Base-by-base conservation (phyloP, 2,113 vertebrate species). In the Seriola rivoliana region DNA sequence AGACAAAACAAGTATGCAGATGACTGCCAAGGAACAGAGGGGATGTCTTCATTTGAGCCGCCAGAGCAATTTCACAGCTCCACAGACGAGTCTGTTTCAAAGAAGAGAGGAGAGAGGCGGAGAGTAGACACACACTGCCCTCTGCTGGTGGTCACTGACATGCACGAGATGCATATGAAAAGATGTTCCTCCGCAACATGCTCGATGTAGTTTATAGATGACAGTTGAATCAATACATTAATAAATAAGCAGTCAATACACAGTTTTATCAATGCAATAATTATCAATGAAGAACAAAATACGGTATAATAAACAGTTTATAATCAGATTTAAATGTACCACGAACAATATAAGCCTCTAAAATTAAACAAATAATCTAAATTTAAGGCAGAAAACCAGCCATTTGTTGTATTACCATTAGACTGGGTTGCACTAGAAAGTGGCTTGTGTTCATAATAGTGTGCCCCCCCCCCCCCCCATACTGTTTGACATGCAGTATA, bases 61-160 rank as follows among this genome's bases (percentile, higher is more conserved):
- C 89, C 85, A 85, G 74, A 84, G 70, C 59, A n/a, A 89, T 94
- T 89, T 93, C 82, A 92, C 70, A 78, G 89, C 60, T 65, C 81
- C 19, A 16, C 57, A 83, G 57, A 81, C 40, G 52, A 63, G 67
- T 64, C 32, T 72, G 71, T 66, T 71, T 78, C 55, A 34, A 66
- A 63, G 54, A 16, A 7, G 21, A 65, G 25, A 32, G 32, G 16
- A 5, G 54, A 71, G 34, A 25, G 21, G n/a, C 2, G 42, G 32
- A 68, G 54, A 32, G 58, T 25, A 54, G 71, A 68, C 54, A 57
- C 76, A 81, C 57, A 86, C 84, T 92, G 93, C 90, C 88, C 86
- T 91, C 93, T 93, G 86, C 85, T 90, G 93, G 54, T 57, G 46
- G 4, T 54, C 42, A 42, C 23, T 34, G 46, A 65, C 48, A 8